Evolutionary conservation across 2,797 vertebrate species (phyloP), one percentile per base, ranked within the genome.

Genomic region (Eidolon dupreanum): DNA sequence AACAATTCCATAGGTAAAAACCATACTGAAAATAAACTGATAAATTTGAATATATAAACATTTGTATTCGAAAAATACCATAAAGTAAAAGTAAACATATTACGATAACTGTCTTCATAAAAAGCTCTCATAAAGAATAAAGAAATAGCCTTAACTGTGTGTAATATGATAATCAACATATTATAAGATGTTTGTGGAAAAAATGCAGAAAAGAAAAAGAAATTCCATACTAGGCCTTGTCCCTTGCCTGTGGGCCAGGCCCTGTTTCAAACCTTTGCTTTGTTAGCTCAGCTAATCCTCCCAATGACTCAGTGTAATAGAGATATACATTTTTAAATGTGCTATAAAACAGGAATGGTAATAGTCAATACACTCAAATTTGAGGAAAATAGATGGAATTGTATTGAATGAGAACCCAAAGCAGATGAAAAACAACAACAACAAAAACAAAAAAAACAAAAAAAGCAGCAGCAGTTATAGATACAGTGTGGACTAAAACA

Each of bases 331-430:
- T 71, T 65, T 88, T 66, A 59, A 90, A 63, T n/a, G 20, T 33
- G 55, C n/a, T 41, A 12, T 55, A 63, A 88, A 77, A 63, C n/a
- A 79, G 11, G 71, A 79, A 63, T 22, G 10, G 49, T 17, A 78
- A 83, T 5, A 65, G 6, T 73, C 55, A 6, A 8, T 36, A 51
- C 12, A 43, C 75, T 82, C 81, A 33, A 78, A 31, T 85, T n/a
- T 68, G 75, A 95, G 17, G 46, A 89, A 74, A 90, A 38, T 49
- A 87, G 49, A 87, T 51, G 19, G 43, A 74, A 73, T 4, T 79
- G 1, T 79, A 65, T 93, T 94, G 66, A 85, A 49, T 71, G 66
- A 84, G 57, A 85, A 59, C 20, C 12, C 6, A 70, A 90, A 71
- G 46, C 31, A 82, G 53, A 85, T 71, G 61, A 17, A 84, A 70